Evolutionary conservation across 2,113 vertebrate genomes (phyloP), one percentile per base, ranked within the genome.

Genomic region (Pogona vitticeps): DNA sequence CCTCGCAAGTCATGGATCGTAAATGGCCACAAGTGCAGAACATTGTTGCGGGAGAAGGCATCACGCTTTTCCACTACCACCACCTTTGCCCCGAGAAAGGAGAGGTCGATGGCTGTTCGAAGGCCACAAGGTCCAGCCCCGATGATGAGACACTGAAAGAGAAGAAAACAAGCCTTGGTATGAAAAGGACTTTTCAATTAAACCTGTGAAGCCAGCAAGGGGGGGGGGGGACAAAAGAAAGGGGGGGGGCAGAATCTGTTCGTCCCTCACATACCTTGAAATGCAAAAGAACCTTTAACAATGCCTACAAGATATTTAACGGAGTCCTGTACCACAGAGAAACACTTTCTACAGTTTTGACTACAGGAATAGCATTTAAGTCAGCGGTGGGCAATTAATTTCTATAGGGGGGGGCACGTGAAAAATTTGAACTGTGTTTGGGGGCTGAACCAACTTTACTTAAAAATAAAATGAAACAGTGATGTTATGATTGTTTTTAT

Each of bases 111-210:
- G 94, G 98, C 98, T 61, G 98, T 99, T 20, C 99, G 98, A 88
- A 99, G 93, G 90, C 99, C 99, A 68, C 99, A 99, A 93, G 99
- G 99, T 88, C 99, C 99, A 61, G 98, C 98, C 82, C 99, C 99
- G 14, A 99, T 99, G 88, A 99, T 98, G 94, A 99, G 96, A 98
- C 99, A 99, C 99, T 99, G 95, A 3, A 89, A 94, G 91, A 93
- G 75, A 96, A 76, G 12, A 1, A 75, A 42, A 46, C 0, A n/a
- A 2, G 10, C 10, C 76, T 67, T 6, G 2, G 21, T 52, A 88
- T 70, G 52, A 89, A 77, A 81, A 0, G 9, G 15, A 0, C 1
- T 14, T 59, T 89, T 68, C 81, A 58, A 71, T 7, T 21, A 28
- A 17, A 58, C 46, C 46, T 15, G 3, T 33, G 70, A 17, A 10